A percentile compares a stretch with the other conserved stretches of the same genome.
phyloP scores from a whole-genome alignment of 2,113 vertebrate genomes.

The Gracilinanus agilis region DNA sequence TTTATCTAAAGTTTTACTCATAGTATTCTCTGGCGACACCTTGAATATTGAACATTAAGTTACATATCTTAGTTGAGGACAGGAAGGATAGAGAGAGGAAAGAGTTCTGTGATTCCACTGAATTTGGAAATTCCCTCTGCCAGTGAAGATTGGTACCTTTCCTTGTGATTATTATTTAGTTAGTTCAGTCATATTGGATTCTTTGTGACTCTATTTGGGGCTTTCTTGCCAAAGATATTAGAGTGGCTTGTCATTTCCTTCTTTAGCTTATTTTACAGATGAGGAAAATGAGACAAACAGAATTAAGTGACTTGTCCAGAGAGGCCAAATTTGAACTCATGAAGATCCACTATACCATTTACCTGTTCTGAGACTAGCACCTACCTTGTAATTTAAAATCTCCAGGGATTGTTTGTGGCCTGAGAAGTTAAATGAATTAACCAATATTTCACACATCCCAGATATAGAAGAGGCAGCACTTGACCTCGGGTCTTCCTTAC shows the following conservation, averaged over 20 bases:
- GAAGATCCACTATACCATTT: too few relatives aligned
- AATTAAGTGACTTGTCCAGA: too few relatives aligned
- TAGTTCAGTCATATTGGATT: too few relatives aligned
- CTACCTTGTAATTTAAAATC: not conserved
- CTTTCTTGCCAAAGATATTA: too few relatives aligned
- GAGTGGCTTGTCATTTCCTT: too few relatives aligned
- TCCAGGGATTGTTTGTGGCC: not conserved
- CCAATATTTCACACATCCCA: not conserved
- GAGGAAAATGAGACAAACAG: too few relatives aligned
- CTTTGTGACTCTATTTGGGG: too few relatives aligned
- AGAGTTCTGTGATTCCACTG: not conserved
- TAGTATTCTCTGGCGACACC: not conserved
- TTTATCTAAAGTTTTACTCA: not conserved
- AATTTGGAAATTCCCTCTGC: not conserved
- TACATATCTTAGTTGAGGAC: not conserved
- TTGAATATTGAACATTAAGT: not conserved
- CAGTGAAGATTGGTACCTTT: not conserved
- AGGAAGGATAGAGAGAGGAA: not conserved
- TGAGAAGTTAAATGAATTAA: not conserved
- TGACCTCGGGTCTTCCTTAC: not conserved
- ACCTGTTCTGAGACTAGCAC: too few relatives aligned
- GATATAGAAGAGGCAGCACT: not conserved
- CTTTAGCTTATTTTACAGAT: too few relatives aligned
- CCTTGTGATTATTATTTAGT: not conserved
- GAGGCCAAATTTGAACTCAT: too few relatives aligned